Conservation (phyloP, 2,888 invertebrate species). For the Octodonta nipae region DNA sequence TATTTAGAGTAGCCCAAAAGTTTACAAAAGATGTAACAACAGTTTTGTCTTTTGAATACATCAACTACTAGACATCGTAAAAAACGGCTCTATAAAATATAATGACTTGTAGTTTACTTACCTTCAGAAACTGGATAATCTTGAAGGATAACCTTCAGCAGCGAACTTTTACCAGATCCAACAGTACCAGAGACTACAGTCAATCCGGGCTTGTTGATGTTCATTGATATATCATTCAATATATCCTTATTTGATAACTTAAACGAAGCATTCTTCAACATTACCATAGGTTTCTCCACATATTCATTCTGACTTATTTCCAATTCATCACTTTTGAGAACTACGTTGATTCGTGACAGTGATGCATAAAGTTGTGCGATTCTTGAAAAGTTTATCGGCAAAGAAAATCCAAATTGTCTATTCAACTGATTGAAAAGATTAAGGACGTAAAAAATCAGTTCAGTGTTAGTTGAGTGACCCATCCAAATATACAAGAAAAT, state of each 20-base stretch:
- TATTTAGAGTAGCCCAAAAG: no score
- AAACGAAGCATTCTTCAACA: slow-evolving; percentile 8
- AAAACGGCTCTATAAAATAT: no score
- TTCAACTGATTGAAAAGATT: slow-evolving; percentile 11
- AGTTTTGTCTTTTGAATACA: no score
- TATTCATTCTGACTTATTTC: slow-evolving; percentile 6
- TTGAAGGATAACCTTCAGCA: slow-evolving; percentile 23
- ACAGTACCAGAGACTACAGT: slow-evolving; percentile 49
- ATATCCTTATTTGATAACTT: slow-evolving; percentile 22
- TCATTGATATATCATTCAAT: slow-evolving; percentile 32
- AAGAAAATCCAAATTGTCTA: slow-evolving; percentile 12
- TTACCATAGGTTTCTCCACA: slow-evolving; percentile 7
- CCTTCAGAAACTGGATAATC: slow-evolving; percentile 16
- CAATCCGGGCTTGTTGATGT: slow-evolving; percentile 31
- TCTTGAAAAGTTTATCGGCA: slow-evolving; percentile 14
- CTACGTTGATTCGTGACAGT: slow-evolving; percentile 11
- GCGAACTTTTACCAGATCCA: slow-evolving; percentile 25
- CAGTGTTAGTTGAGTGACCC: slow-evolving; percentile 16
- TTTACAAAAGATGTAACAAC: no score
- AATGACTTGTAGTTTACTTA: neutral
- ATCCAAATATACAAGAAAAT: slow-evolving; percentile 16
- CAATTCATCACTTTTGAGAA: slow-evolving; percentile 13
- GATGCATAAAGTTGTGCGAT: slow-evolving; percentile 15
- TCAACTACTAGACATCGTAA: no score
- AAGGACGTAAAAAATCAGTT: slow-evolving; percentile 15